Percentiles rank a stretch among this genome's conserved stretches.
Evolutionary conservation across 2,888 invertebrate genomes (phyloP).

Genomic region (Hoplodrina ambigua): DNA sequence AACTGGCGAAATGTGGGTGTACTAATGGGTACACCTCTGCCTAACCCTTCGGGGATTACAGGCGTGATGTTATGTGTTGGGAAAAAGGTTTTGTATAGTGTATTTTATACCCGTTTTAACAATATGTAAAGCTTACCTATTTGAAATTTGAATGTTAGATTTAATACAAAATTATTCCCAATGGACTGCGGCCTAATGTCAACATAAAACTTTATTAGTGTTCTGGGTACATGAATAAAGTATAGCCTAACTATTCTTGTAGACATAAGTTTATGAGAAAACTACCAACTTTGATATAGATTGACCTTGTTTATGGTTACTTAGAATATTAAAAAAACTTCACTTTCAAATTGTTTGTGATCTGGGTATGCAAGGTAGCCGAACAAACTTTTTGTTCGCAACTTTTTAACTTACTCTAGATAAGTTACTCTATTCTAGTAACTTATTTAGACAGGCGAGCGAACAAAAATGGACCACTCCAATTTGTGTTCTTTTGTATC

Average conservation of each 20-base stretch:
- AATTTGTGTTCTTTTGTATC: background rate
- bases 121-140: no score
- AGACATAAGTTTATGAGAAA: no score
- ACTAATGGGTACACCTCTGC: no score
- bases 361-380: background rate
- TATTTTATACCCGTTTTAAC: no score
- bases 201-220: constrained; percentile 5
- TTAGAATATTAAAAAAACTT: background rate
- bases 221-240: no score
- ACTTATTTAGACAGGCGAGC: background rate
- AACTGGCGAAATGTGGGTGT: no score
- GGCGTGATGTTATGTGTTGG: no score
- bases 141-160: no score
- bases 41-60: no score
- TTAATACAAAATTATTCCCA: background rate
- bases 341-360: background rate
- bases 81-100: no score
- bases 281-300: background rate
- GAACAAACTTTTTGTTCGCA: no score
- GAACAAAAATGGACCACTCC: background rate
- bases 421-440: background rate
- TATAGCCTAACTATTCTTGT: no score
- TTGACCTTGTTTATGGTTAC: background rate
- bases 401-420: background rate
- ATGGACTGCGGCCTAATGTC: background rate